These are phyloP conservation scores for Pyrocephalus nanus DNA, from an alignment of 2,797 vertebrate species.

Conservation along the genomic window DNA sequence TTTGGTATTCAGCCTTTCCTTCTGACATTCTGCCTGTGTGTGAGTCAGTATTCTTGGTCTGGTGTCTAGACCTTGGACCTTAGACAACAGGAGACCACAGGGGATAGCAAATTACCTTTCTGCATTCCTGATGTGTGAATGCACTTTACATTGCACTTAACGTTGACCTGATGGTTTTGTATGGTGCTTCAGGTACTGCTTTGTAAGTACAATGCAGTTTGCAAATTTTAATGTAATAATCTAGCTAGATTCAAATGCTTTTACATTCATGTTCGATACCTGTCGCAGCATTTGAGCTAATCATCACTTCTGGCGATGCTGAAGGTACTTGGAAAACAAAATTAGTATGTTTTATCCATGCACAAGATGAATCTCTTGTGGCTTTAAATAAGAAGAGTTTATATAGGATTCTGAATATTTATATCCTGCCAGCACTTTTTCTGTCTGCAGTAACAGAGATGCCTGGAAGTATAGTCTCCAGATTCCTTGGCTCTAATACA, in stretches of 20 bases:
- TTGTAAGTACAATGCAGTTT: constrained; percentile 53
- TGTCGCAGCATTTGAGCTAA: not conserved
- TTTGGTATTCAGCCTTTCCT: constrained; percentile 72
- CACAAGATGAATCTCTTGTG: not conserved
- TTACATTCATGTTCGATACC: not conserved
- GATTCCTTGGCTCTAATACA: not conserved
- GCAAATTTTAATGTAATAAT: constrained; percentile 59
- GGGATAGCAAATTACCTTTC: constrained; percentile 82
- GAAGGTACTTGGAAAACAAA: not conserved
- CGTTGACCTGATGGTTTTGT: constrained; percentile 83
- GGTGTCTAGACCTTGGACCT: constrained; percentile 88
- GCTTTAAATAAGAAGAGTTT: constrained; percentile 6
- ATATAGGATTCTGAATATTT: not conserved
- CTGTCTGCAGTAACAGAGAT: not conserved
- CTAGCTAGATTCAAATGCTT: constrained; percentile 57
- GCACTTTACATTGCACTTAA: constrained; percentile 88
- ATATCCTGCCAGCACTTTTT: not conserved
- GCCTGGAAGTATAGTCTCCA: not conserved
- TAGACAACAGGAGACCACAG: constrained; percentile 72
- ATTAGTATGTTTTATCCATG: not conserved
- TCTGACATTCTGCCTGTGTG: constrained; percentile 74
- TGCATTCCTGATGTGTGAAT: constrained; percentile 74
- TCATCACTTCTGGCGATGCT: constrained; percentile 24
- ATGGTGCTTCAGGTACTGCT: constrained; percentile 77
- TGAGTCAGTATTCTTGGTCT: constrained; percentile 82